These are phyloP conservation scores for Calliopsis andreniformis DNA, from an alignment of 1,140 invertebrate genomes.

Conservation along the genomic window DNA sequence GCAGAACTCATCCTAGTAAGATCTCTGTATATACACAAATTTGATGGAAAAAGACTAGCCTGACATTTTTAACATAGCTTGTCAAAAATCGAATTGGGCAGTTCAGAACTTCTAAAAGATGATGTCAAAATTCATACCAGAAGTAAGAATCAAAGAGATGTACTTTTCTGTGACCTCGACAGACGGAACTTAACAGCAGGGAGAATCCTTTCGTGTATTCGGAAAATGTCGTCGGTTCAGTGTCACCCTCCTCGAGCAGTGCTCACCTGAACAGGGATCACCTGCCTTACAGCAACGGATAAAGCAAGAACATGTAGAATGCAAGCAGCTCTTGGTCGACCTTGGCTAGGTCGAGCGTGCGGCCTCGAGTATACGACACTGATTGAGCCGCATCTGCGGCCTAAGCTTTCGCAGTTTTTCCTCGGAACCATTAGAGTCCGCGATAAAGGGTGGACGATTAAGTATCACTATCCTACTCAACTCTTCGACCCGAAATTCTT, in stretches of 20 bases:
- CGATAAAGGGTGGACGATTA: slow-evolving; percentile 27
- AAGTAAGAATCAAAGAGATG: neutral
- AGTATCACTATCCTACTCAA: neutral
- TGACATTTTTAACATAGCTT: too few relatives aligned
- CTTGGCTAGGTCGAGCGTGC: slow-evolving; percentile 79
- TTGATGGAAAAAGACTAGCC: neutral
- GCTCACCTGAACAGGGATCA: slow-evolving; percentile 67
- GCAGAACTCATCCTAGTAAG: neutral
- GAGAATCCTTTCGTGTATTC: slow-evolving; percentile 65
- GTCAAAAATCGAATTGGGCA: too few relatives aligned
- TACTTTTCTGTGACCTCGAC: slow-evolving; percentile 58
- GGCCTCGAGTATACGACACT: slow-evolving; percentile 72
- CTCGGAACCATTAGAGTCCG: slow-evolving; percentile 49
- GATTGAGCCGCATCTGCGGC: slow-evolving; percentile 74
- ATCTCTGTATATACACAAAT: neutral
- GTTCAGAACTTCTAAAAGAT: too few relatives aligned
- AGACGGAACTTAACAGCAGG: slow-evolving; percentile 44
- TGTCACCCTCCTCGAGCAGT: slow-evolving; percentile 64
- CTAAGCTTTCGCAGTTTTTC: slow-evolving; percentile 57
- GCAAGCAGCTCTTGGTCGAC: slow-evolving; percentile 73
- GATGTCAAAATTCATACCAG: too few relatives aligned
- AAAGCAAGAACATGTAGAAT: slow-evolving; percentile 80
- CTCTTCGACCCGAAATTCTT: neutral
- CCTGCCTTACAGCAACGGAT: slow-evolving; percentile 67
- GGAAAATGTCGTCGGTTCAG: slow-evolving; percentile 76